Percentiles rank a stretch among this genome's conserved stretches.
These are phyloP conservation scores for Nemoura dubitans DNA, from an alignment of 2,888 invertebrate genomes.

Conservation along the genomic window DNA sequence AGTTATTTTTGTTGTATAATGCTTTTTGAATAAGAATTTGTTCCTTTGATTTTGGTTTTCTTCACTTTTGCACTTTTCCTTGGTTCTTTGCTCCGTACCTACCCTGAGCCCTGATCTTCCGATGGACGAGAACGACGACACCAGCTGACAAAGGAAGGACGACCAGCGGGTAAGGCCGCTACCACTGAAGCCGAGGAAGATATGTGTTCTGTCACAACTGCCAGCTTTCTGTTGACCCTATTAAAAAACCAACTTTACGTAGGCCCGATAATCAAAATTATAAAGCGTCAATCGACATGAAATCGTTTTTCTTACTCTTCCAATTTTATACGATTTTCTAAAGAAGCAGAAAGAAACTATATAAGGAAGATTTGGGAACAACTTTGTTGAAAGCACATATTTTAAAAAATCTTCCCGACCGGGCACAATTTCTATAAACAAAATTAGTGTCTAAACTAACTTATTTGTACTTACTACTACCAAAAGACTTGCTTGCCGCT, in stretches of 20 bases:
- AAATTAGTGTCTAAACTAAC: conserved; percentile 27
- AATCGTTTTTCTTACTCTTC: conserved; percentile 25
- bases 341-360: conserved; percentile 33
- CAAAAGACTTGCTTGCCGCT: conserved; percentile 32
- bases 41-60: conserved; percentile 75
- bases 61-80: conserved; percentile 60
- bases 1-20: conserved; percentile 78
- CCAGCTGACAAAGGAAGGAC: conserved; percentile 47
- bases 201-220: conserved; percentile 14
- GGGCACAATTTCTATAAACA: conserved; percentile 36
- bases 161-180: neutral
- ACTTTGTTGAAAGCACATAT: conserved; percentile 35
- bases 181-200: neutral
- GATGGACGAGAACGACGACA: conserved; percentile 26
- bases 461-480: conserved; percentile 15
- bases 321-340: conserved; percentile 47
- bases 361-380: conserved; percentile 40
- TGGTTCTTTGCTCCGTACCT: conserved; percentile 46
- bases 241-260: conserved; percentile 18
- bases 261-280: conserved; percentile 1
- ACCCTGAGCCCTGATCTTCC: neutral
- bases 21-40: conserved; percentile 76
- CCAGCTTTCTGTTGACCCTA: conserved; percentile 10
- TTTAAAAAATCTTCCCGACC: conserved; percentile 49
- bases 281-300: neutral